Base-by-base conservation (phyloP, 2,888 invertebrate species). In the Epinotia ramella region DNA sequence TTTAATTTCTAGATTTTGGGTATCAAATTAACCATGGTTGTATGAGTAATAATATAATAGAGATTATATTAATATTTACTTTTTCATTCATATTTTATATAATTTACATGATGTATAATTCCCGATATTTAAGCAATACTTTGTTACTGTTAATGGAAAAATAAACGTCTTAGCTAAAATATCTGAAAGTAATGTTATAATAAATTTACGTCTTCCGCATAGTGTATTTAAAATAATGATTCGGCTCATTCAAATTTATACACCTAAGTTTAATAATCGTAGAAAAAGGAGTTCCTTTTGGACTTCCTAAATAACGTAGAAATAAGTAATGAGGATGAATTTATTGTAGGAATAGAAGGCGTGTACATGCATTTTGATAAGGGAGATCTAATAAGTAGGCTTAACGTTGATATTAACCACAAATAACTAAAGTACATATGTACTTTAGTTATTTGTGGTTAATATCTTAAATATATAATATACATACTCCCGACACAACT, bases 141-240 rank as follows among this genome's bases (percentile, higher is more conserved):
- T 70, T 24, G 28, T 71, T 67, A 62, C 18, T 62, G 7, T 60
- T 24, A 67, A 63, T 57, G 46, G 44, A 57, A 60, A 11, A 56
- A 62, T 12, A 71, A 67, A 33, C 2, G 16, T 70, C n/a, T 66
- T 71, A 76, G 44, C 66, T 76, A 57, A 75, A 69, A 57, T 73
- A 75, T 77, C 33, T 70, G 71, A 80, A 83, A 81, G 81, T 80
- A 81, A 81, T 79, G 81, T 87, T 87, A 88, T 89, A 90, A 90
- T 89, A 91, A 91, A 94, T 91, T 89, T 92, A 89, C 88, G 94
- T 94, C 94, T 94, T 94, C 94, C 94, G 94, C 87, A 87, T 94
- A 94, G 93, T 83, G 81, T 88, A 86, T 88, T 78, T 87, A 89
- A 90, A 85, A 81, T 88, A 87, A 88, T 84, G 82, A 89, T 90